These are phyloP conservation scores for Chymomyza costata DNA, from an alignment of 1,140 invertebrate genomes.

Conservation along the genomic window DNA sequence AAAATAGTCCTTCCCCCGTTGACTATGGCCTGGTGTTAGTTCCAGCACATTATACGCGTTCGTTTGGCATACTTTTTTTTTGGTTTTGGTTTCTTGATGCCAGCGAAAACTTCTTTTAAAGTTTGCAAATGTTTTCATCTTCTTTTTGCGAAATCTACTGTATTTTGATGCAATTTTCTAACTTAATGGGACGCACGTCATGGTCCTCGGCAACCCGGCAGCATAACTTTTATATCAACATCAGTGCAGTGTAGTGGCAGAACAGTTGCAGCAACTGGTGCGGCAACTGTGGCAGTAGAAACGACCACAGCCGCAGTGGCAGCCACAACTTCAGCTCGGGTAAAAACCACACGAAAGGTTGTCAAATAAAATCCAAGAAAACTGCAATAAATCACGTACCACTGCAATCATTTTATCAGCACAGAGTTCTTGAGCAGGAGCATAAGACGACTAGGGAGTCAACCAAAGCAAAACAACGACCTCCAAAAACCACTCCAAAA, in stretches of 20 bases:
- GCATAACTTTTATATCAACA: constrained; percentile 7
- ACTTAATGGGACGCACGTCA: constrained; percentile 38
- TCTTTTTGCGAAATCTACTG: too few species aligned
- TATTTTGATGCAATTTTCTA: constrained; percentile 38
- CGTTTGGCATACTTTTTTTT: constrained; percentile 1
- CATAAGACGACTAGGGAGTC: background rate
- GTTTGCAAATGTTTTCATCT: constrained; percentile 10
- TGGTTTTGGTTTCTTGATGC: background rate
- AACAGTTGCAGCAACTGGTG: background rate
- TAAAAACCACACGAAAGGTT: constrained; percentile 50
- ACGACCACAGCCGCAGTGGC: constrained; percentile 2
- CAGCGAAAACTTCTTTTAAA: constrained; percentile 16
- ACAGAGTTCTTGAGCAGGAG: constrained; percentile 21
- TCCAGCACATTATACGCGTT: too few species aligned
- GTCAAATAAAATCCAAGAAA: constrained; percentile 64
- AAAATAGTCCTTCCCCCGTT: too few species aligned
- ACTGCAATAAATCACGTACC: constrained; percentile 60
- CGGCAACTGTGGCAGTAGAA: constrained; percentile 14
- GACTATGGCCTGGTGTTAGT: too few species aligned
- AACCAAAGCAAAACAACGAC: background rate
- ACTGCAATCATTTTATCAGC: constrained; percentile 43
- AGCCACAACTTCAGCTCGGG: background rate
- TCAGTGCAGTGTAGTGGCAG: constrained; percentile 2
- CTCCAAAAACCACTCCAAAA: too few species aligned
- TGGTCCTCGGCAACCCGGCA: constrained; percentile 14